These are phyloP conservation scores for Eira barbara DNA, from an alignment of 2,113 vertebrate genomes.

Conservation along the genomic window DNA sequence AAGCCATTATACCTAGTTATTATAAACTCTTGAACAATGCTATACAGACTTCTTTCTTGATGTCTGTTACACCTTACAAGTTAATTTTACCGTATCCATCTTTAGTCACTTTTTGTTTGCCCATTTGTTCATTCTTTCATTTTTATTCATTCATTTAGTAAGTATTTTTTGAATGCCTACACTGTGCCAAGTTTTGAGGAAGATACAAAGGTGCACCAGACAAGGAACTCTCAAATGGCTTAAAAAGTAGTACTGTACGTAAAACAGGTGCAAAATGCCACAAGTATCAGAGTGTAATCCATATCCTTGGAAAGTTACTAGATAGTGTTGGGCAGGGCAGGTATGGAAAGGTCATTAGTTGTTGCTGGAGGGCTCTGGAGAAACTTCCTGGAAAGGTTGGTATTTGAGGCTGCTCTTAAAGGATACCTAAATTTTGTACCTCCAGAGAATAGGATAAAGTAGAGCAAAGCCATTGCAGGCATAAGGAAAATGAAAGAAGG, in stretches of 20 bases:
- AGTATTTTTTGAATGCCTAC: background rate
- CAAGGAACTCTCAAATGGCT: background rate
- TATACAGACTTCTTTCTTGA: background rate
- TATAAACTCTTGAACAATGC: conserved; percentile 22
- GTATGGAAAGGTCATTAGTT: background rate
- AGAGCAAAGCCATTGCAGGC: background rate
- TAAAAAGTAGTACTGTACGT: background rate
- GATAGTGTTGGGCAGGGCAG: background rate
- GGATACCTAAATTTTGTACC: background rate
- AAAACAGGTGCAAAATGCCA: background rate
- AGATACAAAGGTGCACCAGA: background rate
- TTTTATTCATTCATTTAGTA: background rate
- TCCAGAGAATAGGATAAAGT: background rate
- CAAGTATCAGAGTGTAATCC: background rate
- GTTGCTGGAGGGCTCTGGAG: background rate
- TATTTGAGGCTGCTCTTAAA: background rate
- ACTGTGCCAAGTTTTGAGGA: background rate
- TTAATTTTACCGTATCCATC: background rate
- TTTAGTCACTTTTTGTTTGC: conserved; percentile 17
- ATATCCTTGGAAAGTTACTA: background rate
- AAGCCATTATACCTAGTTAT: background rate
- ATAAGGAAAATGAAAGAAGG: background rate
- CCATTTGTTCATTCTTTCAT: conserved; percentile 20
- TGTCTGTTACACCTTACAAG: background rate
- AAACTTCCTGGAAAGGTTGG: background rate